Evolutionary conservation across 2,113 vertebrate species (phyloP).

Genomic region (Oncorhynchus gorbuscha): DNA sequence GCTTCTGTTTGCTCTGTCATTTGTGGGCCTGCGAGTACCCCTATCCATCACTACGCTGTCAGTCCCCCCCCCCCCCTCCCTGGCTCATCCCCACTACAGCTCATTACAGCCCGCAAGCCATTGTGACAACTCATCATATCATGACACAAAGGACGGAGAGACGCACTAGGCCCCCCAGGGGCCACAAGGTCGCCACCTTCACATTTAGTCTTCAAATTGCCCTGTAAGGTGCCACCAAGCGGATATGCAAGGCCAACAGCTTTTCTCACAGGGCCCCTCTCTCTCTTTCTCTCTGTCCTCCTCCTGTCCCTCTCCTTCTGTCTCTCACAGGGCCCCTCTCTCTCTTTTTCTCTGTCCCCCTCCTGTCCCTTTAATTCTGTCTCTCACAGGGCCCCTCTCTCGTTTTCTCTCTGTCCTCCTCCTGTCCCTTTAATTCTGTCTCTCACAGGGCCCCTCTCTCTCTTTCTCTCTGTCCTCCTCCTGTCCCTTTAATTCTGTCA

Average conservation of each 20-base stretch:
- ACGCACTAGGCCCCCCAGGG: constrained; percentile 47
- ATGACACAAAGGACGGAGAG: constrained; percentile 72
- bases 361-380: constrained; percentile 35
- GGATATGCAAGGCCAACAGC: constrained; percentile 72
- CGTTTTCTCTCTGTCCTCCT: constrained; percentile 34
- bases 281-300: constrained; percentile 52
- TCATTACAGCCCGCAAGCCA: constrained; percentile 74
- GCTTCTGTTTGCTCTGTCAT: constrained; percentile 76
- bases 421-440: constrained; percentile 37
- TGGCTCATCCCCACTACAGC: constrained; percentile 65
- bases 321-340: constrained; percentile 21
- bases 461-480: constrained; percentile 36
- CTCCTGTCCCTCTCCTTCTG: background rate
- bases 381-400: constrained; percentile 7
- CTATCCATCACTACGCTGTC: constrained; percentile 76
- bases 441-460: constrained; percentile 2
- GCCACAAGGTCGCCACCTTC: constrained; percentile 71
- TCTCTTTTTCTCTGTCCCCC: constrained; percentile 43
- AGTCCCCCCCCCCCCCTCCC: constrained; percentile 25
- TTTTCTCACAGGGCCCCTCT: constrained; percentile 43
- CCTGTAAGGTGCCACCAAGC: constrained; percentile 70
- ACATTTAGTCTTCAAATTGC: constrained; percentile 75
- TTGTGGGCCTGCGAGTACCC: constrained; percentile 63
- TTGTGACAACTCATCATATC: constrained; percentile 80
- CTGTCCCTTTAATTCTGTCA: constrained; percentile 36